Conservation (phyloP, 2,113 vertebrate genomes). For the Gymnocephalus cernua region DNA sequence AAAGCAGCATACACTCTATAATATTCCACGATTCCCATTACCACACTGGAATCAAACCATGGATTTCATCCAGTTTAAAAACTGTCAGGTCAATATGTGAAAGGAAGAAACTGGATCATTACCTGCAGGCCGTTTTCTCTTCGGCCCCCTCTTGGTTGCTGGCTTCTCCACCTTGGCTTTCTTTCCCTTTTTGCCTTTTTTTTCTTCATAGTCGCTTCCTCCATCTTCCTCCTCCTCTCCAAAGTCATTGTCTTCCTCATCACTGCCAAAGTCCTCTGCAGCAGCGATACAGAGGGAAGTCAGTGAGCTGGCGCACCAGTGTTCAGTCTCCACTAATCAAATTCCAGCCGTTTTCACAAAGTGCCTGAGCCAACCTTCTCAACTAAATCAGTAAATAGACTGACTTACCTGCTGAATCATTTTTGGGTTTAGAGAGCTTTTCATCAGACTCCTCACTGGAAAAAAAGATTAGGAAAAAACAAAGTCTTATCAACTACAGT, state of each 20-base stretch:
- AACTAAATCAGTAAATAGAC: background rate
- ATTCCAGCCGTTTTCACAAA: background rate
- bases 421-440: slow-evolving; percentile 96
- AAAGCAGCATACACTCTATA: background rate
- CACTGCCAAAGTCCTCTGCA: slow-evolving; percentile 90
- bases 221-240: slow-evolving; percentile 88
- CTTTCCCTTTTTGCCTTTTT: slow-evolving; percentile 90
- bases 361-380: background rate
- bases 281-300: slow-evolving; percentile 31
- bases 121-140: slow-evolving; percentile 91
- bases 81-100: too few species aligned
- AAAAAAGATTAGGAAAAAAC: background rate
- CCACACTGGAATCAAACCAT: background rate
- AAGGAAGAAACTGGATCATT: background rate
- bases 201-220: slow-evolving; percentile 91
- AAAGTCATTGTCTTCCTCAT: slow-evolving; percentile 88
- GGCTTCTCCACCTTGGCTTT: slow-evolving; percentile 88
- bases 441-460: slow-evolving; percentile 97
- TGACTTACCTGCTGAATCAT: slow-evolving; percentile 93
- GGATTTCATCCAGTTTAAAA: too few species aligned
- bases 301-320: background rate
- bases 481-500: background rate
- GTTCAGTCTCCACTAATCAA: background rate
- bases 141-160: slow-evolving; percentile 85
- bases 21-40: background rate